Percentiles rank a stretch among this genome's conserved stretches.
phyloP scores from a whole-genome alignment of 2,113 vertebrate genomes.

The Xiphias gladius region DNA sequence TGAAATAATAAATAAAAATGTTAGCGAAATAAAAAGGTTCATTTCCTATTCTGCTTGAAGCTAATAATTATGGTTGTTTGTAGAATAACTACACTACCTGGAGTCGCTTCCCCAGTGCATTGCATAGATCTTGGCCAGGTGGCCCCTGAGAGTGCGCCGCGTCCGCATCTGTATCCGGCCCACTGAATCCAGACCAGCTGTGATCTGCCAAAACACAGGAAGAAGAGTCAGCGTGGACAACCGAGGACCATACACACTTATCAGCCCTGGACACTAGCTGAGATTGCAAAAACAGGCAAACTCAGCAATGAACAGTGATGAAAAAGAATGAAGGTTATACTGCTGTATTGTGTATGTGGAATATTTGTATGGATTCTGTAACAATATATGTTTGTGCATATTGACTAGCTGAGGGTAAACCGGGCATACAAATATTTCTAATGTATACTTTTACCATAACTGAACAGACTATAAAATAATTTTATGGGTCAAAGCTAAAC shows the following conservation, averaged over 20 bases:
- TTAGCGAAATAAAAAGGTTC: neutral
- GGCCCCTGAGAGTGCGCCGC: constrained; percentile 94
- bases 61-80: neutral
- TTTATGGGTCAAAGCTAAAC: neutral
- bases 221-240: constrained; percentile 48
- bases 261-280: constrained; percentile 20
- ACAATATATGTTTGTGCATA: neutral
- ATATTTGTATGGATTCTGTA: neutral
- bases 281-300: constrained; percentile 8
- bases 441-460: neutral
- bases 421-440: neutral
- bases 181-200: constrained; percentile 95
- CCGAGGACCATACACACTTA: neutral
- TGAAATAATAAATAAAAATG: neutral
- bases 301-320: neutral
- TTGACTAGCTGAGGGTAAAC: neutral
- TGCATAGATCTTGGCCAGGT: constrained; percentile 98
- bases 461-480: neutral
- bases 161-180: constrained; percentile 98
- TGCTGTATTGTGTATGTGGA: neutral
- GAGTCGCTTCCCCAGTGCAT: constrained; percentile 99
- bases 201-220: constrained; percentile 89
- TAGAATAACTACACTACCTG: constrained; percentile 83
- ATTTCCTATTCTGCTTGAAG: neutral
- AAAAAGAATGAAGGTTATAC: neutral